Evolutionary conservation across 2,113 vertebrate species (phyloP).

Genomic region (Pteruthius melanotis): DNA sequence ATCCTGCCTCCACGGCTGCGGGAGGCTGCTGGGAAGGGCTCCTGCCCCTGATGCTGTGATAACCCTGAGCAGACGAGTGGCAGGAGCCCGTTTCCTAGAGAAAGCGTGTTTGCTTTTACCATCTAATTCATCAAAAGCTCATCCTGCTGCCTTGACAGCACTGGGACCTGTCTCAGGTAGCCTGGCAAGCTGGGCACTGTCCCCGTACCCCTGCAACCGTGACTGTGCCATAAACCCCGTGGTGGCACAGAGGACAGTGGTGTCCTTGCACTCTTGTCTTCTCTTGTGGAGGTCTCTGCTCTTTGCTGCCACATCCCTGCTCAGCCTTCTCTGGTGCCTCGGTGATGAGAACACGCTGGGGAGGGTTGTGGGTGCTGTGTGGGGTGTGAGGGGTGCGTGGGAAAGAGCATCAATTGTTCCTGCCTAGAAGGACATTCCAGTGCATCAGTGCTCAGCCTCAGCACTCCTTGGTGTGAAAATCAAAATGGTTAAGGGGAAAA

Average conservation of each 20-base stretch:
- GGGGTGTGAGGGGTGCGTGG: not conserved
- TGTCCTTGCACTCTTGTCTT: not conserved
- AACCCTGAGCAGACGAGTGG: not conserved
- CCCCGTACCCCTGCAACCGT: not conserved
- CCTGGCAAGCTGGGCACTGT: not conserved
- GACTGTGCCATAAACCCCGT: fast-evolving
- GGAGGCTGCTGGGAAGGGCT: constrained; percentile 35
- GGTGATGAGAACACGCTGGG: not conserved
- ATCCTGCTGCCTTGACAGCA: not conserved
- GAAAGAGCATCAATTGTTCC: not conserved
- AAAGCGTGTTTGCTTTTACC: constrained; percentile 11
- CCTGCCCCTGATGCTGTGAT: not conserved
- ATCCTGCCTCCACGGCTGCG: not conserved
- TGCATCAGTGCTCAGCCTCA: fast-evolving
- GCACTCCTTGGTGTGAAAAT: not conserved
- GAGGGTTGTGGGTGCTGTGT: not conserved
- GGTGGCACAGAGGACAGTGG: not conserved
- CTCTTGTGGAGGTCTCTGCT: not conserved
- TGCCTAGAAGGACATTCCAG: not conserved
- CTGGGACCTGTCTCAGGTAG: not conserved
- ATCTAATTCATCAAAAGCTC: not conserved
- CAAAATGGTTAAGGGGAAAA: not conserved
- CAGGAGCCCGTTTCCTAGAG: constrained; percentile 40
- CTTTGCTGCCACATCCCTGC: not conserved
- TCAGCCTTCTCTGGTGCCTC: not conserved